Evolutionary conservation across 2,113 vertebrate species (phyloP), one percentile per base, ranked within the genome.

Genomic region (Carassius gibelio): DNA sequence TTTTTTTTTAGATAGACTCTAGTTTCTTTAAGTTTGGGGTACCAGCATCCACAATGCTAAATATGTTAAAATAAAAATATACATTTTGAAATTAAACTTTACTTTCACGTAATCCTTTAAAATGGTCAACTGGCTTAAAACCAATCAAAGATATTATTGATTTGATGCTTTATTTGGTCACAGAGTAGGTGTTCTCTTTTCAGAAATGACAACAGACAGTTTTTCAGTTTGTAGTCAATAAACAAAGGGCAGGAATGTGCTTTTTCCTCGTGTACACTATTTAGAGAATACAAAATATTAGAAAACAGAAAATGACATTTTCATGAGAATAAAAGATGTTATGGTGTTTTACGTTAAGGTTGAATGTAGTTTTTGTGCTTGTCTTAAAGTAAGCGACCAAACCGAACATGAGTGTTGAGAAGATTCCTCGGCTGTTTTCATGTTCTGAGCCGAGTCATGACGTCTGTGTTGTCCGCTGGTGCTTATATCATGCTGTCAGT

Each of bases 401-500:
- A 45, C 77, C 45, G 77, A 64, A 80, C 36, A 42, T 64, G 36
- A 80, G 57, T 13, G 59, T 15, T 48, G 45, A 30, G 11, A 21
- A 45, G 38, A 26, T 17, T 1, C 57, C 57, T 64, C 9, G 9
- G 61, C 30, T 61, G 76, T n/a, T 78, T 78, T 61, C 34, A 15
- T 59, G 75, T 78, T 78, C 48, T 21, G 30, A 11, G 15, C 30
- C n/a, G 75, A 77, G 75, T 77, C 75, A 78, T 38, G 30, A 5
- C 19, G 17, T 3, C 34, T 21, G 34, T 38, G 34, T n/a, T 78
- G 76, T 61, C 76, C 76, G 74, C 45, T 68, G 59, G 61, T 81
- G 36, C 15, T 81, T 81, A 52, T 81, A 82, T 82, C 66, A 69
- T 14, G 64, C 26, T 34, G 81, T 57, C 21, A 34, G 48, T 57